Evolutionary conservation across 23 tunicate species (phyloP), one percentile per base, ranked within the genome.

Genomic region (Diplosoma virens): DNA sequence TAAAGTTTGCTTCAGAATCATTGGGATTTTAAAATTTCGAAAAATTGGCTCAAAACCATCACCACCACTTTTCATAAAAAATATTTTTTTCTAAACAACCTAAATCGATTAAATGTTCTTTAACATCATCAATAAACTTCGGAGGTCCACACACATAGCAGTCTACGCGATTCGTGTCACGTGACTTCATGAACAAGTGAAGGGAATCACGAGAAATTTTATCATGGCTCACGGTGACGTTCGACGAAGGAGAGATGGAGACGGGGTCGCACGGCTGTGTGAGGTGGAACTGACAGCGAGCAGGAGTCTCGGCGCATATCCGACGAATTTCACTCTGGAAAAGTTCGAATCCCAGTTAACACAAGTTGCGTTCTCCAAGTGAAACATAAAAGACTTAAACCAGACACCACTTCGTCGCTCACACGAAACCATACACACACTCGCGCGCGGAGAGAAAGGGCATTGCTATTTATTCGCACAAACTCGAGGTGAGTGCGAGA

Each of bases 61-160:
- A 90, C 97, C 97, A 90, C 97, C 97, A 90, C 47, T 90, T 90
- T 79, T 90, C 97, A 79, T 84, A 90, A 58, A 66, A 78, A 23
- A 90, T 74, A 37, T 56, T 50, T 0, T 75, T 34, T 72, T 72
- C 46, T 1, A 59, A 29, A 50, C 72, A 41, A 20, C 89, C 89
- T 24, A 75, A 30, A 28, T 71, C 50, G 11, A 72, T 3, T 53
- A 84, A 67, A 63, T 58, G 20, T 18, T 66, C 67, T 52, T 80
- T 84, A 33, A 79, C 74, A 1, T 66, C 47, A 23, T 90, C 97
- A 32, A 90, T 90, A 55, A 90, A 90, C 9, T 33, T 31, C 18
- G 97, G 97, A 7, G 97, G 97, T 3, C 97, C 97, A 31, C 97
- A 90, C 29, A 90, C 67, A 60, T 78, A 90, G 32, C 82, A 84